These are phyloP conservation scores for Scomber scombrus DNA, from an alignment of 2,113 vertebrate species.

Conservation along the genomic window DNA sequence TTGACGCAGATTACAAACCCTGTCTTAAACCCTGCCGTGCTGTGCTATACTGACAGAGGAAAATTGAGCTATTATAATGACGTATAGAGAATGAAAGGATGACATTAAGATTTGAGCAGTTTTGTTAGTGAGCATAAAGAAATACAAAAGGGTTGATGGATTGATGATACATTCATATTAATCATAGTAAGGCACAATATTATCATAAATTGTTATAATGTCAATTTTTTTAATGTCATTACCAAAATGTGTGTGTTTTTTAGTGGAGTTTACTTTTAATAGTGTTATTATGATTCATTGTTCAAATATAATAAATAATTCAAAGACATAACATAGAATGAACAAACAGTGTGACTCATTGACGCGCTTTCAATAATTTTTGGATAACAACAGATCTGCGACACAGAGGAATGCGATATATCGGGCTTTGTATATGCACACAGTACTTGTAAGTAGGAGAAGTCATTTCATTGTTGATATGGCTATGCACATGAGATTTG, in stretches of 20 bases:
- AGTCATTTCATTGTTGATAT: no score
- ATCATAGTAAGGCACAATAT: neutral
- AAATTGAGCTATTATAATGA: slow-evolving; percentile 8
- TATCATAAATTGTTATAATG: neutral
- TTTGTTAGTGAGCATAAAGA: slow-evolving; percentile 12
- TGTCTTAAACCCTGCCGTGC: slow-evolving; percentile 16
- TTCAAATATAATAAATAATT: neutral
- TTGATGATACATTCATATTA: neutral
- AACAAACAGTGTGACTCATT: neutral
- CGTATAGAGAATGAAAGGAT: neutral
- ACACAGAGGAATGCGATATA: no score
- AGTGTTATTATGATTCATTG: neutral
- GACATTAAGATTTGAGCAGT: slow-evolving; percentile 12
- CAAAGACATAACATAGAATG: neutral
- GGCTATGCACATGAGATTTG: no score
- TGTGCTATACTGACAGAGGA: neutral
- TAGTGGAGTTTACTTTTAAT: neutral
- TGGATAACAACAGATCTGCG: no score
- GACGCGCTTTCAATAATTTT: no score
- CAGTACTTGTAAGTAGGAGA: no score
- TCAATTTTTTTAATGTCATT: neutral
- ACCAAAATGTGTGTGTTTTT: neutral
- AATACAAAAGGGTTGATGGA: neutral
- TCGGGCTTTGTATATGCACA: no score
- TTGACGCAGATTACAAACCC: slow-evolving; percentile 38